A percentile compares a stretch with the other conserved stretches of the same genome.
Conservation (phyloP, 2,888 invertebrate genomes). For the Stenoptilia bipunctidactyla region DNA sequence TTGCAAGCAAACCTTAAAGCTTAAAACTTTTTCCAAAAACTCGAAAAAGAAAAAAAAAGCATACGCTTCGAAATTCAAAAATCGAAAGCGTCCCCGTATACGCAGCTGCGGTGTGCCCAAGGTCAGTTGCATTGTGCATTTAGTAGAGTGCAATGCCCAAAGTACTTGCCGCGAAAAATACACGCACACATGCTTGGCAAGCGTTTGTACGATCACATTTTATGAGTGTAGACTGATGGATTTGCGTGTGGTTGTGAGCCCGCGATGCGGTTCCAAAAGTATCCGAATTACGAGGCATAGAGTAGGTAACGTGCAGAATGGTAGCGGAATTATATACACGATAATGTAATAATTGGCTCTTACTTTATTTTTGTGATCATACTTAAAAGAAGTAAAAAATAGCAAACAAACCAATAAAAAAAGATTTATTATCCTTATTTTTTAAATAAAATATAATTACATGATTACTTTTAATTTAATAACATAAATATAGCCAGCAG, state of each 20-base stretch:
- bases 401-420: no score
- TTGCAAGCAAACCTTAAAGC: no score
- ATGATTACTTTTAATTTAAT: no score
- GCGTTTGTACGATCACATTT: constrained; percentile 11
- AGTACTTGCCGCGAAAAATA: constrained; percentile 40
- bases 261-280: constrained; percentile 38
- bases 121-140: constrained; percentile 57
- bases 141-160: constrained; percentile 63
- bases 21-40: no score
- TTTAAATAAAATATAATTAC: no score
- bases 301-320: constrained; percentile 19
- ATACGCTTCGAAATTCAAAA: constrained; percentile 23
- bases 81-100: constrained; percentile 25
- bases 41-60: constrained; percentile 17
- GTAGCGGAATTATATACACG: no score
- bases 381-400: no score
- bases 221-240: not conserved
- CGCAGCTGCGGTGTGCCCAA: constrained; percentile 54
- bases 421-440: no score
- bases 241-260: constrained; percentile 3
- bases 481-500: no score
- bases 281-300: constrained; percentile 50
- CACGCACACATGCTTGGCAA: constrained; percentile 22
- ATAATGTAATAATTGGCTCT: no score
- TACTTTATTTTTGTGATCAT: no score